Percentiles rank a stretch among this genome's conserved stretches.
These are phyloP conservation scores for Sebastes nivosus DNA, from an alignment of 2,797 vertebrate genomes.

Conservation along the genomic window DNA sequence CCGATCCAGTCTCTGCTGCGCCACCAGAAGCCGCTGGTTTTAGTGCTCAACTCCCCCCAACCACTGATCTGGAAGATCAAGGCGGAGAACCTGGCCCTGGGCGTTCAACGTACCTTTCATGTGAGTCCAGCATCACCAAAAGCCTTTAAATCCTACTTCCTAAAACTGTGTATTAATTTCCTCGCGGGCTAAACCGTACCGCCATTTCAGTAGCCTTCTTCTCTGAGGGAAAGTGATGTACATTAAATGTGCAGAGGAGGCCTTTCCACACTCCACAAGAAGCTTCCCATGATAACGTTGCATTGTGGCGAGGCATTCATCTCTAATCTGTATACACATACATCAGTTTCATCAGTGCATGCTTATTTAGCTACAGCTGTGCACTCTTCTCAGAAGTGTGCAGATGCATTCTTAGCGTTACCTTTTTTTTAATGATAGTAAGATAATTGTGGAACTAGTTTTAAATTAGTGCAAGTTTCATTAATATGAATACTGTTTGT, in stretches of 20 bases:
- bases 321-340: not conserved
- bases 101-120: conserved; percentile 88
- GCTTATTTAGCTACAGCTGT: not conserved
- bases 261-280: not conserved
- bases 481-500: not conserved
- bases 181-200: conserved; percentile 39
- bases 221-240: conserved; percentile 21
- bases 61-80: conserved; percentile 91
- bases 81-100: conserved; percentile 88
- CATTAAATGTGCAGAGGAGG: conserved; percentile 27
- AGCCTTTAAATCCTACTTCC: conserved; percentile 62
- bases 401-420: not conserved
- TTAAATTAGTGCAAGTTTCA: not conserved
- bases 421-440: not conserved
- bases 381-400: not conserved
- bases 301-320: not conserved
- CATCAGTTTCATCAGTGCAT: not conserved
- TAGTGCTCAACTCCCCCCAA: conserved; percentile 92
- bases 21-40: conserved; percentile 93
- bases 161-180: conserved; percentile 71
- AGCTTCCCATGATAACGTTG: conserved; percentile 1
- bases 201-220: conserved; percentile 37
- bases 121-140: conserved; percentile 84
- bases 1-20: conserved; percentile 91
- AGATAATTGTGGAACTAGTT: not conserved